Evolutionary conservation across 2,797 vertebrate genomes (phyloP), one percentile per base, ranked within the genome.

Genomic region (Gorsachius magnificus): DNA sequence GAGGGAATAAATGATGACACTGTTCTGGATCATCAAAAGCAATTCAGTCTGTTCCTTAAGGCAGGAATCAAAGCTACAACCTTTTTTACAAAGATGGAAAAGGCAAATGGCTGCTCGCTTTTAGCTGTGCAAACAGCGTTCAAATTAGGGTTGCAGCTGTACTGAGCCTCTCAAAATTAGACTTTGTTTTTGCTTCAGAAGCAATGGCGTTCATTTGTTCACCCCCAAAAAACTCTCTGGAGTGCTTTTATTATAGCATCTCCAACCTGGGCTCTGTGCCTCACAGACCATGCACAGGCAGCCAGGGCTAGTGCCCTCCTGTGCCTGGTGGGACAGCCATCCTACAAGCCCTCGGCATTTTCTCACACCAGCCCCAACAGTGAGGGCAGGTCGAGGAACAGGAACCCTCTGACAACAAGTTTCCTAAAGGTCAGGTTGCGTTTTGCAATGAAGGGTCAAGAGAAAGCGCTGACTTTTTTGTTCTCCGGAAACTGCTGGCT

Each of bases 271-370:
- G 41, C 28, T 28, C 33, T 13, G 18, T 22, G 43, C 20, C 24
- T 66, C 10, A 5, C 22, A 45, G 53, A 11, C 10, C 4, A 4
- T 66, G 43, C 48, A 14, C 25, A 43, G n/a, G 29, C 26, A 71
- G 9, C 7, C 35, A 56, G 66, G 41, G 36, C 50, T 48, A 7
- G 17, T 38, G 56, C 10, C 61, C 53, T 10, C 50, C 83, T 21
- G 20, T 22, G 45, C 38, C 64, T 63, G 8, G 20, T 33, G 36
- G 16, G 43, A 65, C 0, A 0, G 28, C 38, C 29, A 31, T 33
- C 29, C 14, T 17, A 13, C 29, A 74, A 74, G 25, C 48, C 54
- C 13, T 25, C 0, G 0, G 46, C 0, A 0, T 26, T 65, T 57
- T 50, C 70, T 84, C 58, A 20, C 51, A 5, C 31, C 8, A 26